Evolutionary conservation across 2,113 vertebrate genomes (phyloP).

Genomic region (Tetraodon nigroviridis): DNA sequence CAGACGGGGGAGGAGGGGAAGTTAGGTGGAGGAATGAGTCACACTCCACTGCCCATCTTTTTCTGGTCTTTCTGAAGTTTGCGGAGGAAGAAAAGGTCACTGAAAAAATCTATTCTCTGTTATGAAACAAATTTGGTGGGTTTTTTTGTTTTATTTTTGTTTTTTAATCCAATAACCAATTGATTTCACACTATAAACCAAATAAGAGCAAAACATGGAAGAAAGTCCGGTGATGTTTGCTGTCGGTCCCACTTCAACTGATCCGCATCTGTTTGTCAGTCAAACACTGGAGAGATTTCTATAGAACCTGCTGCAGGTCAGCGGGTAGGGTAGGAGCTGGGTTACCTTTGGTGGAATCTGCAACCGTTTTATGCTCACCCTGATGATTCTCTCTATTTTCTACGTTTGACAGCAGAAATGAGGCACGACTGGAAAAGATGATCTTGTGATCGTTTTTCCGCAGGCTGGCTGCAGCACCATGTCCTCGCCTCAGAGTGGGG

Average conservation of each 20-base stretch:
- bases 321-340: too few species aligned
- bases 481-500: constrained; percentile 71
- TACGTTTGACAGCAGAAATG: not conserved
- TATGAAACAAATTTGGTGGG: not conserved
- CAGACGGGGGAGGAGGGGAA: constrained; percentile 7
- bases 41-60: constrained; percentile 21
- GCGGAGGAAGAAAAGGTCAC: constrained; percentile 9
- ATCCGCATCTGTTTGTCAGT: too few species aligned
- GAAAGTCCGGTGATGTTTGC: too few species aligned
- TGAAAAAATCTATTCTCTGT: constrained; percentile 10
- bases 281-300: too few species aligned
- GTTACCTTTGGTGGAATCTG: too few species aligned
- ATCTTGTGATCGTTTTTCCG: constrained; percentile 18
- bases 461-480: constrained; percentile 71
- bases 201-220: too few species aligned
- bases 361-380: too few species aligned
- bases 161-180: not conserved
- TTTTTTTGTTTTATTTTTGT: not conserved
- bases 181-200: constrained; percentile 5
- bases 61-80: constrained; percentile 16
- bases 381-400: not conserved
- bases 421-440: constrained; percentile 2
- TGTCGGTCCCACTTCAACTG: too few species aligned
- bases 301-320: too few species aligned
- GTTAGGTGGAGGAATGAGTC: constrained; percentile 46